These are phyloP conservation scores for Balearica regulorum DNA, from an alignment of 2,797 vertebrate species.

Conservation along the genomic window DNA sequence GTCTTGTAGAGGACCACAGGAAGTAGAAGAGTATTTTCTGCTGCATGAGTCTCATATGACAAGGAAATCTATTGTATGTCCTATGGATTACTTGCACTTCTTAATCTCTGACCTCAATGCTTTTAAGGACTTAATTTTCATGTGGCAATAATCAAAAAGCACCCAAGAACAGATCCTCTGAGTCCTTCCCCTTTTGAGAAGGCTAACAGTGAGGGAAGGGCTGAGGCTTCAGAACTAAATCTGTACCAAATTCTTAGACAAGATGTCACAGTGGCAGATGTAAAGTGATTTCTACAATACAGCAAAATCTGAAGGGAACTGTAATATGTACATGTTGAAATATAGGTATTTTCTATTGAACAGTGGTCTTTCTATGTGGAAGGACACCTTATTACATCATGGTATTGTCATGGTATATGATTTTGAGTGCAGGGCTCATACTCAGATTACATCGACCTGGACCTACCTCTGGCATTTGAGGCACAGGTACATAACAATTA, in stretches of 20 bases:
- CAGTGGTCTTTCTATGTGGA: not conserved
- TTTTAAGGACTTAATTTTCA: not conserved
- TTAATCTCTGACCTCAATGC: not conserved
- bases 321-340: not conserved
- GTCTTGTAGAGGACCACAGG: not conserved
- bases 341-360: not conserved
- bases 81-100: not conserved
- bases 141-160: not conserved
- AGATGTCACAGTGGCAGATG: not conserved
- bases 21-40: not conserved
- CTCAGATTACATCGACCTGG: not conserved
- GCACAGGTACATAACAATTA: not conserved
- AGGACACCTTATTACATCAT: not conserved
- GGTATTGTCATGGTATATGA: not conserved
- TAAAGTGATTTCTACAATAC: not conserved
- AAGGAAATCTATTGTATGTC: not conserved
- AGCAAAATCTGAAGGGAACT: not conserved
- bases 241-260: not conserved
- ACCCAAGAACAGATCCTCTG: not conserved
- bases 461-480: not conserved
- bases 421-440: not conserved
- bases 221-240: not conserved
- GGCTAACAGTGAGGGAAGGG: not conserved
- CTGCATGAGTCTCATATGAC: not conserved
- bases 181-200: not conserved